Evolutionary conservation across 2,113 vertebrate genomes (phyloP), one percentile per base, ranked within the genome.

Genomic region (Penelope pileata): DNA sequence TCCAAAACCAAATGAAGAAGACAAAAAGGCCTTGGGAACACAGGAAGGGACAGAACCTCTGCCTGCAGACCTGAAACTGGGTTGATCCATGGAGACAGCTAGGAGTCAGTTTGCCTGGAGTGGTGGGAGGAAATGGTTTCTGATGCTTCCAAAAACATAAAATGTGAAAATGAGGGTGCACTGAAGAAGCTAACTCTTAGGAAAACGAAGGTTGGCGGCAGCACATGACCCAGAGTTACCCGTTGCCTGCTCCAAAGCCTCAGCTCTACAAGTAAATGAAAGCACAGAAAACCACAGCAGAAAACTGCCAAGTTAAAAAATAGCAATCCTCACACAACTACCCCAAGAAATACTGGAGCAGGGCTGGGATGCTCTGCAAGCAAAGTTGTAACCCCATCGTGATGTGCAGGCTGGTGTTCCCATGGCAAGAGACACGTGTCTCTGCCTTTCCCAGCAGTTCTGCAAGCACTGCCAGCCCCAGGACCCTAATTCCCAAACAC

Each of bases 321-420:
- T 14, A 73, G 48, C 40, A 72, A 7, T 45, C 40, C 5, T 58
- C 40, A n/a, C 18, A 34, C 26, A 60, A 26, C 7, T 38, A 26
- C 7, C 5, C 10, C 26, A 58, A 75, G 45, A 36, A 75, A 43
- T 8, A 40, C 23, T 27, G 32, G 9, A 80, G 19, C 17, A 69
- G 36, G 40, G 42, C 36, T 48, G 62, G 16, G 13, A 63, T 9
- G 10, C 66, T 88, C 83, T 53, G 53, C 68, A 74, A 67, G 45
- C 7, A 63, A 90, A 76, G 2, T 0, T 2, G 22, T 26, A 24
- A 19, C 6, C 3, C 17, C 34, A 62, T 13, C 1, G 0, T 45
- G 40, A 76, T 0, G 0, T 8, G 36, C 27, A 68, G 43, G 17
- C 24, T 24, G 12, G 16, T 60, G 21, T 24, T 6, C 9, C 38